Evolutionary conservation across 2,113 vertebrate species (phyloP).

Genomic region (Castor canadensis): DNA sequence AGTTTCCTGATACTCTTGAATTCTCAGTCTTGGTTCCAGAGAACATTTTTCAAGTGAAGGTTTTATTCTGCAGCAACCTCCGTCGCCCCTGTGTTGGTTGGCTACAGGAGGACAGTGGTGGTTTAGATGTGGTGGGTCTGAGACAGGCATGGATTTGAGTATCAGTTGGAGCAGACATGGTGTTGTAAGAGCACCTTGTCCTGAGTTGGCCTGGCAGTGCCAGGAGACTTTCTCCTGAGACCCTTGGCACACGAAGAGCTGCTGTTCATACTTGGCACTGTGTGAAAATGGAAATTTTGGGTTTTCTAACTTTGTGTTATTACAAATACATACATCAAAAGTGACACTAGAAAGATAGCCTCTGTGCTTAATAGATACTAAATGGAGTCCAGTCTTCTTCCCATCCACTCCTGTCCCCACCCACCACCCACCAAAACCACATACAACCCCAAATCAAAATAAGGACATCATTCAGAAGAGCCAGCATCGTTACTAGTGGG

Average conservation of each 20-base stretch:
- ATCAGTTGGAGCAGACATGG: not conserved
- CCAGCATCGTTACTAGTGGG: not conserved
- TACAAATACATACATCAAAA: not conserved
- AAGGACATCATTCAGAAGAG: not conserved
- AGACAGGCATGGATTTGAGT: not conserved
- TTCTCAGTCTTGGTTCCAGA: not conserved
- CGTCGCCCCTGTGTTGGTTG: not conserved
- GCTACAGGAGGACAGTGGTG: not conserved
- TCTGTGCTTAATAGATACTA: not conserved
- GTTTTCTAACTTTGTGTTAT: conserved; percentile 17
- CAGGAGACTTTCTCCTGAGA: not conserved
- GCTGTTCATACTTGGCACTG: not conserved
- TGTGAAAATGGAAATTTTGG: not conserved
- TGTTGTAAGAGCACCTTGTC: not conserved
- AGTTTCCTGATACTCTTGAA: not conserved
- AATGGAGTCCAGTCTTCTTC: not conserved
- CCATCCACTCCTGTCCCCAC: not conserved
- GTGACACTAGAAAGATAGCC: not conserved
- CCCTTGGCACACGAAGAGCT: not conserved
- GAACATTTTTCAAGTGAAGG: not conserved
- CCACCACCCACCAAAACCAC: not conserved
- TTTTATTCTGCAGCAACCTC: not conserved
- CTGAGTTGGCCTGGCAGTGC: not conserved
- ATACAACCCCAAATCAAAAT: not conserved
- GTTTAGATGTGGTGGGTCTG: not conserved